Percentiles rank a stretch among this genome's conserved stretches.
phyloP scores from a whole-genome alignment of 2,888 invertebrate genomes.

The Meiosimyza platycephala region DNA sequence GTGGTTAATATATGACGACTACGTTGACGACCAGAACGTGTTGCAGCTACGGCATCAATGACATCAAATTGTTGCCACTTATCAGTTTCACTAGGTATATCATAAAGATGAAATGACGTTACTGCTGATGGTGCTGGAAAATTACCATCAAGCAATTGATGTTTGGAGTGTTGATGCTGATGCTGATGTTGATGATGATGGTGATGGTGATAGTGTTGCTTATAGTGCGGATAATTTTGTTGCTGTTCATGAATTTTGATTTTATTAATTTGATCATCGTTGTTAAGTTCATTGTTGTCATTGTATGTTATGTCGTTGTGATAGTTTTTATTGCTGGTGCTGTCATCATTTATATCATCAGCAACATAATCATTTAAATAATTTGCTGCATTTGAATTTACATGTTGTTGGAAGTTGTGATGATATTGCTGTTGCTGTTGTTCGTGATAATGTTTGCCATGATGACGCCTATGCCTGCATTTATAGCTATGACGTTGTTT shows the following conservation, averaged over 20 bases:
- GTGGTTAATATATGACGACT: slow-evolving; percentile 49
- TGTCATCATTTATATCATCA: slow-evolving; percentile 14
- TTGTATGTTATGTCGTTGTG: slow-evolving; percentile 12
- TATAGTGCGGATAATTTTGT: slow-evolving; percentile 33
- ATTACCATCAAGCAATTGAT: slow-evolving; percentile 6
- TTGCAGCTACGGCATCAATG: slow-evolving; percentile 44
- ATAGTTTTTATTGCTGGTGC: slow-evolving; percentile 19
- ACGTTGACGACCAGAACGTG: slow-evolving; percentile 61
- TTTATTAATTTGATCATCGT: background rate
- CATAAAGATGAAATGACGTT: background rate
- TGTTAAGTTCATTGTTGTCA: slow-evolving; percentile 13
- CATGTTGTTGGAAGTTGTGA: slow-evolving; percentile 36
- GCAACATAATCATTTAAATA: slow-evolving; percentile 6
- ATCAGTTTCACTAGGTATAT: slow-evolving; percentile 17
- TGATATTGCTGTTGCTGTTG: slow-evolving; percentile 38
- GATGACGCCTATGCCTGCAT: background rate
- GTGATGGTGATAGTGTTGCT: slow-evolving; percentile 28
- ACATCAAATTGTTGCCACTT: slow-evolving; percentile 22
- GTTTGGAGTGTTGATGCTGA: slow-evolving; percentile 16
- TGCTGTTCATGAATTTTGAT: slow-evolving; percentile 20
- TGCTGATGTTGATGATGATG: slow-evolving; percentile 11
- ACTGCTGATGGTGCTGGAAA: background rate
- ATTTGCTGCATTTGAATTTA: background rate
- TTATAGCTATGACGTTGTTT: background rate
- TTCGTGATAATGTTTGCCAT: slow-evolving; percentile 15